Evolutionary conservation across 1,140 invertebrate genomes (phyloP).

Genomic region (Agraylea sexmaculata): DNA sequence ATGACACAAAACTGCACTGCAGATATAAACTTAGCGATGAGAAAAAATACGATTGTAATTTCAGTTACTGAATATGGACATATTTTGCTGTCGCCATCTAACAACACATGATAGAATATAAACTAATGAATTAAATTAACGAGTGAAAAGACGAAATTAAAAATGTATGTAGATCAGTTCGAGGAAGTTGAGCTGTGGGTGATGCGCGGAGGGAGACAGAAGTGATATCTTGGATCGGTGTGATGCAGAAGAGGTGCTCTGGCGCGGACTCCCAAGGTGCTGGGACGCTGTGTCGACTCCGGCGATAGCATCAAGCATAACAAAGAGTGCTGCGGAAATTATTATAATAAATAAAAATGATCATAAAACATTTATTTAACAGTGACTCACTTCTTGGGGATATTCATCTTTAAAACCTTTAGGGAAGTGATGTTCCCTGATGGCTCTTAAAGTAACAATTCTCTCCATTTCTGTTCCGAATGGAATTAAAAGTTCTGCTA

Average conservation of each 20-base stretch:
- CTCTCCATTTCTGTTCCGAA: constrained; percentile 88
- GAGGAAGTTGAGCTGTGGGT: constrained; percentile 11
- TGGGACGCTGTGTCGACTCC: constrained; percentile 60
- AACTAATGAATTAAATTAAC: no score
- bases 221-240: constrained; percentile 16
- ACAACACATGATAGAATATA: no score
- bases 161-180: constrained; percentile 3
- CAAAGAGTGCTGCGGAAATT: constrained; percentile 50
- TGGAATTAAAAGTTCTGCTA: constrained; percentile 82
- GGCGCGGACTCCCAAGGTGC: constrained; percentile 55
- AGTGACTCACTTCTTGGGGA: constrained; percentile 52
- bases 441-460: constrained; percentile 45
- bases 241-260: constrained; percentile 14
- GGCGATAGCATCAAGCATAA: constrained; percentile 65
- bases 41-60: no score
- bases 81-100: no score
- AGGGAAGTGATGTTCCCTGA: constrained; percentile 61
- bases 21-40: no score
- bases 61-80: no score
- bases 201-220: constrained; percentile 12
- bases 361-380: constrained; percentile 1
- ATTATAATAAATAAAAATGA: not conserved
- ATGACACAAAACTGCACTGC: no score
- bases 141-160: no score
- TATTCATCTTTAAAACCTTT: constrained; percentile 49